A percentile compares a stretch with the other conserved stretches of the same genome.
phyloP scores from a whole-genome alignment of 2,113 vertebrate genomes.

The Esox niger region DNA sequence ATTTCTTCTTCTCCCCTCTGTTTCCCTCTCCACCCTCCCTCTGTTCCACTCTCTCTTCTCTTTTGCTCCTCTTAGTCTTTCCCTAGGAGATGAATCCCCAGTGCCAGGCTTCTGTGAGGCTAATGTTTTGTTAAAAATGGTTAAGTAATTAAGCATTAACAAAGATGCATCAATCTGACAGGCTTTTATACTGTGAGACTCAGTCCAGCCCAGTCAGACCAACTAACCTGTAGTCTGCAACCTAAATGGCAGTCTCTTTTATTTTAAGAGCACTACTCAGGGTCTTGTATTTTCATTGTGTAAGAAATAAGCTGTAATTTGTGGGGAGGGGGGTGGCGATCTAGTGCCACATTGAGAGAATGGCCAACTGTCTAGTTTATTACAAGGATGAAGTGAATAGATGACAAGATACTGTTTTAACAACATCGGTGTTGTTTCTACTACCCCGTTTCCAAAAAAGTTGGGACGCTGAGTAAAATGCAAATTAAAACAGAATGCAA shows the following conservation, averaged over 20 bases:
- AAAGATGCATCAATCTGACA: slow-evolving; percentile 52
- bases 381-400: no score
- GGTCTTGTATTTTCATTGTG: no score
- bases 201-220: neutral
- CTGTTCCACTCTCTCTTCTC: neutral
- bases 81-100: slow-evolving; percentile 59
- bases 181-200: slow-evolving; percentile 23
- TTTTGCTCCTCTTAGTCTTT: slow-evolving; percentile 3
- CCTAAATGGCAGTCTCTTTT: neutral
- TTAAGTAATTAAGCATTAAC: slow-evolving; percentile 77
- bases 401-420: no score
- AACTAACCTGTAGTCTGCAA: neutral
- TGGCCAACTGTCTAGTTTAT: slow-evolving; percentile 17
- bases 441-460: no score
- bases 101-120: slow-evolving; percentile 67
- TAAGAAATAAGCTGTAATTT: no score
- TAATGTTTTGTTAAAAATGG: slow-evolving; percentile 85
- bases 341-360: neutral
- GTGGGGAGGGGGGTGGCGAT: no score
- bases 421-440: no score
- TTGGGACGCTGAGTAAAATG: no score
- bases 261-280: no score
- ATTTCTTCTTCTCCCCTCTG: no score
- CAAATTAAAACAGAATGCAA: no score
- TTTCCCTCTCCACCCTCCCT: neutral